Evolutionary conservation across 2,888 invertebrate species (phyloP), one percentile per base, ranked within the genome.

Genomic region (Drosophila tanythrix): DNA sequence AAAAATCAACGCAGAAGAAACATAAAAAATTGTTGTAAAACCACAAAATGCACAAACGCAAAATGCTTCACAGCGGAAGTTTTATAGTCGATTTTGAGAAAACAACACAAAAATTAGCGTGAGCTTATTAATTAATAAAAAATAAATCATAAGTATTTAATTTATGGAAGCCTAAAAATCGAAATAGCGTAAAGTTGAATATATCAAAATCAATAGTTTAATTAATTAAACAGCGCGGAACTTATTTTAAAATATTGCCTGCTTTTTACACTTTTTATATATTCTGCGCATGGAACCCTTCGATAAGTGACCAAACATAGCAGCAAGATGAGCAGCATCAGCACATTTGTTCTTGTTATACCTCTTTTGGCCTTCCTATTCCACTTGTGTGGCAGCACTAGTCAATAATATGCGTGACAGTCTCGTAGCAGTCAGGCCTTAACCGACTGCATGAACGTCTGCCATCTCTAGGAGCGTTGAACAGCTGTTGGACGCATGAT

Each of bases 401-500:
- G 0, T 3, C 2, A 3, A 33, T 13, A 15, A 13, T 21, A 29
- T 4, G 7, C 13, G 13, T 5, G 21, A 6, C 3, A 25, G 38
- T 51, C 11, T 11, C 27, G 33, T 63, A 76, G 15, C 70, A 60
- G 7, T 13, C 27, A 76, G 62, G 70, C 33, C 56, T 4, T n/a
- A 58, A 8, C 2, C 18, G 31, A 1, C 21, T 31, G 27, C 10
- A 10, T 13, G 29, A 13, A 21, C 3, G 21, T 27, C 4, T 75
- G 15, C 25, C 69, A 73, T 61, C 68, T 27, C 69, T 72, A 62
- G 53, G 40, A 31, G 64, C 50, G 13, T 1, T 52, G 40, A 64
- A 52, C 79, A 79, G 70, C 79, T 79, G 80, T 18, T 70, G 11
- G 40, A 56, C 38, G 56, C 66, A 76, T 63, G 59, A 76, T 85